These are phyloP conservation scores for Zoanthus sociatus DNA, from an alignment of 92 coral and sea anemone genomes.

Conservation along the genomic window DNA sequence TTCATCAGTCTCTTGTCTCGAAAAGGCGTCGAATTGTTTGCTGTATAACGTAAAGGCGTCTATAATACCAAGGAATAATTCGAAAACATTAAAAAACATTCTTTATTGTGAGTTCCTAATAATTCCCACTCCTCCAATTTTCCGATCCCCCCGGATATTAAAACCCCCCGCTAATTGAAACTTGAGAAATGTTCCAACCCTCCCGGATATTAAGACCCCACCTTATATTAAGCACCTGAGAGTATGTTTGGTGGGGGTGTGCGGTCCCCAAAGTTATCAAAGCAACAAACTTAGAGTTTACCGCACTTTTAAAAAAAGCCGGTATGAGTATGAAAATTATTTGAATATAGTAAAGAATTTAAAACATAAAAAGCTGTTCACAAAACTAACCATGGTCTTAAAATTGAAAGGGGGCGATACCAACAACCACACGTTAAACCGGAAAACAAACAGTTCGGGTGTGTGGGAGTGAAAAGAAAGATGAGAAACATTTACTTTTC, in stretches of 20 bases:
- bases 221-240: too few species aligned
- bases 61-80: too few species aligned
- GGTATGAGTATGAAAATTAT: conserved; percentile 6
- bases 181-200: too few species aligned
- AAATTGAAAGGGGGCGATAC: neutral
- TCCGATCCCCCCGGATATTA: too few species aligned
- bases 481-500: neutral
- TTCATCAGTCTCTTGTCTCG: too few species aligned
- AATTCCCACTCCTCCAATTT: too few species aligned
- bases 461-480: neutral
- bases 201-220: too few species aligned
- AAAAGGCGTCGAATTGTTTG: too few species aligned
- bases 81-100: too few species aligned
- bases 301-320: neutral
- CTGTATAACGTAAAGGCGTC: neutral
- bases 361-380: neutral
- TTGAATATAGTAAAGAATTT: conserved; percentile 10
- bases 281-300: neutral
- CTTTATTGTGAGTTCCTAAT: too few species aligned
- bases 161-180: too few species aligned
- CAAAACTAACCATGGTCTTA: conserved; percentile 11
- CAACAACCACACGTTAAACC: neutral
- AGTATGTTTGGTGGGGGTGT: neutral
- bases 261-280: conserved; percentile 5
- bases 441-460: neutral